phyloP scores from a whole-genome alignment of 2,888 invertebrate genomes.

The Patella depressa region DNA sequence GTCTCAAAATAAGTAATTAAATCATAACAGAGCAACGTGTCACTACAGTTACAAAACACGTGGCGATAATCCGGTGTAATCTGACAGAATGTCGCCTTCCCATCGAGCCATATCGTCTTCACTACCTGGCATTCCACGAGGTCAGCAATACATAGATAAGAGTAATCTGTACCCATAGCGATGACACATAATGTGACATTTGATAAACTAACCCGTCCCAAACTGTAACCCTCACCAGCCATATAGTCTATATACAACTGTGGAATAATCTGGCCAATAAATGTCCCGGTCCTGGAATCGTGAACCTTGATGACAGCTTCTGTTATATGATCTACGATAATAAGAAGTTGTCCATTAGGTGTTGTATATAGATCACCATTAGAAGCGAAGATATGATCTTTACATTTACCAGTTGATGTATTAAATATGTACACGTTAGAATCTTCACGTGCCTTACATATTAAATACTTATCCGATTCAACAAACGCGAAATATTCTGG shows the following conservation, averaged over 20 bases:
- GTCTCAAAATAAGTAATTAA: constrained; percentile 42
- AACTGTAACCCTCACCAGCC: constrained; percentile 53
- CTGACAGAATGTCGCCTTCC: constrained; percentile 57
- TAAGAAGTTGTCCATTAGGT: constrained; percentile 56
- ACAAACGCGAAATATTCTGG: constrained; percentile 53
- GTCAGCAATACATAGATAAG: constrained; percentile 65
- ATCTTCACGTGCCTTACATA: constrained; percentile 57
- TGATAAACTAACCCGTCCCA: constrained; percentile 53
- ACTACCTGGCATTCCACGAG: constrained; percentile 53
- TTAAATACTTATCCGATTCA: constrained; percentile 50
- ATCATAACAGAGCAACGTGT: constrained; percentile 60
- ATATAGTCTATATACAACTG: background rate
- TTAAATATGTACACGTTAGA: constrained; percentile 58
- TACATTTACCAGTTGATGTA: constrained; percentile 57
- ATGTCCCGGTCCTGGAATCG: constrained; percentile 58
- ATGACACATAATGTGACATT: constrained; percentile 62
- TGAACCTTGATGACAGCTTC: constrained; percentile 68
- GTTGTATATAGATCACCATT: constrained; percentile 64
- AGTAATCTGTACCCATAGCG: constrained; percentile 57
- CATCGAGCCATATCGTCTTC: constrained; percentile 62
- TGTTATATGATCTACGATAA: constrained; percentile 64
- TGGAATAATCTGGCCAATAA: constrained; percentile 66
- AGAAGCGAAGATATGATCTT: constrained; percentile 58
- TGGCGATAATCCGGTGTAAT: constrained; percentile 61
- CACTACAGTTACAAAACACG: constrained; percentile 64